Base-by-base conservation (phyloP, 2,888 invertebrate genomes). In the Tipula lateralis region DNA sequence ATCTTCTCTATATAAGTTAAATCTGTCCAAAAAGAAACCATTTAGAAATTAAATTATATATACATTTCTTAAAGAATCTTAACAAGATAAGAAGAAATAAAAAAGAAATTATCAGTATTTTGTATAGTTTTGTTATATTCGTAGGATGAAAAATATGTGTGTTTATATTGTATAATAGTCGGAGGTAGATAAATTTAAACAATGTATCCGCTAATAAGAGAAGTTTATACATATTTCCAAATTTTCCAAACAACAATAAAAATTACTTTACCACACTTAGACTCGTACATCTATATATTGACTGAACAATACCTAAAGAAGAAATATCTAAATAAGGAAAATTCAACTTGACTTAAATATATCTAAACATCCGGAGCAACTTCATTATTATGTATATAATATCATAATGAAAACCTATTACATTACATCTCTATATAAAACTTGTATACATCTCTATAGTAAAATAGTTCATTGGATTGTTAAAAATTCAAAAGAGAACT, bases 31-130 rank as follows among this genome's bases (percentile, higher is more conserved):
- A 24, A 2, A 66, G 24, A 66, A 9, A 9, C 66, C 24, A 50
- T 50, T 50, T 50, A 50, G 44, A n/a, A 50, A 16, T 50, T 50
- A 66, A 66, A 66, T 24, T 66, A 66, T 66, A 24, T 12, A 39
- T 24, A 24, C 9, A 66, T 66, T 19, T 66, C 66, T 66, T 24
- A 66, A 66, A 66, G 66, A 66, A 66, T 66, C 24, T 66, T 66
- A 66, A 66, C 24, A 19, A 66, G 66, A 66, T 66, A 66, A 66
- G 16, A 66, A 19, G 24, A 66, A 24, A 66, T 66, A 66, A 66
- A 66, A 24, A 66, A 66, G 66, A 66, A 66, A 66, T 66, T 66
- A 66, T 66, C 66, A 66, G 19, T n/a, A n/a, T 66, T 66, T 66
- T n/a, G n/a, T 66, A 66, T 66, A 66, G 66, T 66, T 66, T 66